Evolutionary conservation across 2,888 invertebrate species (phyloP).

Genomic region (Nasonia oneida): DNA sequence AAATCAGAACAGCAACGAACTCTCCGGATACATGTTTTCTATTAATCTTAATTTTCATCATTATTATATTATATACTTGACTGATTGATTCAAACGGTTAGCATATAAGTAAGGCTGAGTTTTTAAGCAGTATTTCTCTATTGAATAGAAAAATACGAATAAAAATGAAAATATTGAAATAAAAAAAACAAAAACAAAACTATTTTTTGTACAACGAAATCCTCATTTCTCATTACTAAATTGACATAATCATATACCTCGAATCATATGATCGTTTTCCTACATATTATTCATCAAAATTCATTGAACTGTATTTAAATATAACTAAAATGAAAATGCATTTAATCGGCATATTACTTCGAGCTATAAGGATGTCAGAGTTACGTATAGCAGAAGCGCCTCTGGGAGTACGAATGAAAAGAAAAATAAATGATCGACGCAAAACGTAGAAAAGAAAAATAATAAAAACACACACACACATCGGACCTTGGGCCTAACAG

Average conservation of each 20-base stretch:
- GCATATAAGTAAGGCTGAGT: constrained; percentile 38
- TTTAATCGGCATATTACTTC: constrained; percentile 4
- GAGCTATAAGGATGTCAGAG: background rate
- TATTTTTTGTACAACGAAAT: constrained; percentile 16
- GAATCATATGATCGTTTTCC: background rate
- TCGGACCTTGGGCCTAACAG: constrained; percentile 66
- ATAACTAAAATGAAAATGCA: background rate
- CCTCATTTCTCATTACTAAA: background rate
- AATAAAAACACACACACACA: constrained; percentile 49
- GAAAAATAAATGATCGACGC: constrained; percentile 40
- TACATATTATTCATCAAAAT: background rate
- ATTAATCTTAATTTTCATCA: constrained; percentile 27
- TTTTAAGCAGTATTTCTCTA: constrained; percentile 32
- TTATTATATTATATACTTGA: constrained; percentile 25
- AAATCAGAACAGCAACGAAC: constrained; percentile 1
- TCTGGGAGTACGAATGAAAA: constrained; percentile 46
- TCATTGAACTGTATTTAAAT: background rate
- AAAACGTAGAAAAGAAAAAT: constrained; percentile 11
- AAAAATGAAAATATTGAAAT: constrained; percentile 18
- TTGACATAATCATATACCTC: background rate
- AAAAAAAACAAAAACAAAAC: background rate
- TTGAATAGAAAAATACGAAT: constrained; percentile 25
- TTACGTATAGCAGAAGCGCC: constrained; percentile 52
- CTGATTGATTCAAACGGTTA: constrained; percentile 26
- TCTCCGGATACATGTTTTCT: constrained; percentile 5